Conservation (phyloP, 1,140 invertebrate genomes). For the Caerostris darwini region DNA sequence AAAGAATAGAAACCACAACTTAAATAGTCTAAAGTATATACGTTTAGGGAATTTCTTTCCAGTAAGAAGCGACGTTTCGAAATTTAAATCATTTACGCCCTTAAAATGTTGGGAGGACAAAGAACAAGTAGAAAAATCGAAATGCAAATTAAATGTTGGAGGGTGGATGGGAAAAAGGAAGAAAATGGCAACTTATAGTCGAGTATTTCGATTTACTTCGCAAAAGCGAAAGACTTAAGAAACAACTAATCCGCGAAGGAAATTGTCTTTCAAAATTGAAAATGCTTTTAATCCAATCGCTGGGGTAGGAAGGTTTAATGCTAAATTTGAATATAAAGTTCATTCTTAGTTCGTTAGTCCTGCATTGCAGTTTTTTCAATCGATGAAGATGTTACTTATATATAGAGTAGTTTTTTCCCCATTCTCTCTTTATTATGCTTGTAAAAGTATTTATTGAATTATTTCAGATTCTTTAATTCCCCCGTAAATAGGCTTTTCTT, state of each 20-base stretch:
- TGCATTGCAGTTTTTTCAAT: conserved; percentile 14
- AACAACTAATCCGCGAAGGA: conserved; percentile 47
- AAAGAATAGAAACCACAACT: not conserved
- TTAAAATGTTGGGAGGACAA: conserved; percentile 27
- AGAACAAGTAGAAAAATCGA: conserved; percentile 57
- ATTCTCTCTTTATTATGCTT: not conserved
- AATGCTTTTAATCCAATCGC: conserved; percentile 59
- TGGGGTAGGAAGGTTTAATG: conserved; percentile 14
- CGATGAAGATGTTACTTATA: conserved; percentile 14
- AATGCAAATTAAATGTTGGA: conserved; percentile 60
- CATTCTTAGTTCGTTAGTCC: conserved; percentile 49
- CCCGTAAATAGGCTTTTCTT: conserved; percentile 27
- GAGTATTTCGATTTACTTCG: conserved; percentile 46
- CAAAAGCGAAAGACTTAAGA: conserved; percentile 48
- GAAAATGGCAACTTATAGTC: conserved; percentile 29
- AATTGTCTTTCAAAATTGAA: conserved; percentile 64
- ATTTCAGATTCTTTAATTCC: conserved; percentile 30
- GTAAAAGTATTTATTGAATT: conserved; percentile 40
- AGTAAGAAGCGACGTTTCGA: not conserved
- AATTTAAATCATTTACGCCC: conserved; percentile 42
- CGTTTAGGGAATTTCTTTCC: conserved; percentile 2
- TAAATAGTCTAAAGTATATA: not conserved
- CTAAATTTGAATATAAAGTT: conserved; percentile 44
- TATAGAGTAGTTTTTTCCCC: not conserved
- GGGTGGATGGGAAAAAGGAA: not conserved